Percentiles rank a stretch among this genome's conserved stretches.
Conservation (phyloP, 2,888 invertebrate species). For the Cataglyphis livida region DNA sequence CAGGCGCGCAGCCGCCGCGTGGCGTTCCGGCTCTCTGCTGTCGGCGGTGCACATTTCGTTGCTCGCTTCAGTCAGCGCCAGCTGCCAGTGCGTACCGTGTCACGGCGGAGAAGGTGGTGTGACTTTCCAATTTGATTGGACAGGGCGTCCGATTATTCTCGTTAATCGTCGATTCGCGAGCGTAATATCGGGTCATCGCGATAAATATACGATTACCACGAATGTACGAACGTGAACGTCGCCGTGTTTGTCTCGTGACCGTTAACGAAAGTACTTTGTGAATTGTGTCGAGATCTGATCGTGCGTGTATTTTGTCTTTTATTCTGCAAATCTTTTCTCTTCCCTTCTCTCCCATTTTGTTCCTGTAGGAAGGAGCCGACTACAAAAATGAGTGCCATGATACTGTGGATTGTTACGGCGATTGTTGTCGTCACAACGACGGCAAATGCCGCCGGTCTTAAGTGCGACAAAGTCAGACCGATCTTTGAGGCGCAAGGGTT, state of each 20-base stretch:
- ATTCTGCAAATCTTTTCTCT: background rate
- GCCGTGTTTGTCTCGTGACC: constrained; percentile 44
- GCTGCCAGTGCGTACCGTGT: constrained; percentile 15
- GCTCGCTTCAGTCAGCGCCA: constrained; percentile 14
- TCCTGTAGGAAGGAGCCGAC: background rate
- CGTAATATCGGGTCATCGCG: background rate
- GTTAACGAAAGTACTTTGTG: constrained; percentile 55
- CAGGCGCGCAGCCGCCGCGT: constrained; percentile 1
- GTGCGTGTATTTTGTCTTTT: constrained; percentile 55
- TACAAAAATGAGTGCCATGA: constrained; percentile 74
- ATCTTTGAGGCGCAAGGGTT: constrained; percentile 86
- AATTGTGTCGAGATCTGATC: constrained; percentile 57
- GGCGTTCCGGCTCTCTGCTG: no score
- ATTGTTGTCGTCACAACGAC: constrained; percentile 74
- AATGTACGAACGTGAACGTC: constrained; percentile 61
- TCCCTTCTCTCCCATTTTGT: constrained; percentile 9
- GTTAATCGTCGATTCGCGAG: background rate
- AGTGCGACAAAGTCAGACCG: constrained; percentile 86
- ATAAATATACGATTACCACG: background rate
- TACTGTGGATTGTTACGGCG: constrained; percentile 76
- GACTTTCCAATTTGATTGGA: background rate
- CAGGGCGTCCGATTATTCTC: background rate
- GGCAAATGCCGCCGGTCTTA: constrained; percentile 79
- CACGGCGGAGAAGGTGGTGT: background rate
- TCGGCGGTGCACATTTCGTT: background rate